Percentiles rank a stretch among this genome's conserved stretches.
phyloP scores from a whole-genome alignment of 2,888 invertebrate species.

The Pristionchus mayeri region DNA sequence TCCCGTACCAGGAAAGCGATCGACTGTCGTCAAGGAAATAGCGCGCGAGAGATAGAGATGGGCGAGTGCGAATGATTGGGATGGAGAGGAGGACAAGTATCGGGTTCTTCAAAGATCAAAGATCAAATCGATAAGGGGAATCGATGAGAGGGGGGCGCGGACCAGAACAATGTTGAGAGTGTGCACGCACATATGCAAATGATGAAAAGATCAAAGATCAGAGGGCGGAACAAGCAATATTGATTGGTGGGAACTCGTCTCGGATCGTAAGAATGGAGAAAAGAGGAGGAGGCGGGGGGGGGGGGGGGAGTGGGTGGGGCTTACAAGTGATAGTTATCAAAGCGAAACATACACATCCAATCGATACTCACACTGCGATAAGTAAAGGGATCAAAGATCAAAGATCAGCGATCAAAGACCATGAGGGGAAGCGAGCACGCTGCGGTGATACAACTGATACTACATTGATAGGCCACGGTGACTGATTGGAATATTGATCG shows the following conservation, averaged over 20 bases:
- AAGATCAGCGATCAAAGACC: too few species aligned
- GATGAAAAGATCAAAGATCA: conserved; percentile 35
- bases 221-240: conserved; percentile 21
- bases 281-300: neutral
- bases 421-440: conserved; percentile 1
- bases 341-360: conserved; percentile 25
- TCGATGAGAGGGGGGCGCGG: neutral
- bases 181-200: conserved; percentile 15
- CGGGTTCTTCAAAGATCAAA: conserved; percentile 42
- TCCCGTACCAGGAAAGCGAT: conserved; percentile 32
- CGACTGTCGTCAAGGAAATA: neutral
- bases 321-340: conserved; percentile 4
- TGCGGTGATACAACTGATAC: too few species aligned
- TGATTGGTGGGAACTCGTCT: conserved; percentile 25
- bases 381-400: neutral
- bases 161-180: conserved; percentile 37
- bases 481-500: conserved; percentile 3
- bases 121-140: conserved; percentile 33
- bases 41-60: conserved; percentile 6
- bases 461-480: conserved; percentile 17
- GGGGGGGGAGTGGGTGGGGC: neutral
- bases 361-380: conserved; percentile 8
- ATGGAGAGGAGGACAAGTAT: neutral
- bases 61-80: conserved; percentile 17
- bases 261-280: conserved; percentile 17